Base-by-base conservation (phyloP, 2,888 invertebrate species). In the Orgyia antiqua region DNA sequence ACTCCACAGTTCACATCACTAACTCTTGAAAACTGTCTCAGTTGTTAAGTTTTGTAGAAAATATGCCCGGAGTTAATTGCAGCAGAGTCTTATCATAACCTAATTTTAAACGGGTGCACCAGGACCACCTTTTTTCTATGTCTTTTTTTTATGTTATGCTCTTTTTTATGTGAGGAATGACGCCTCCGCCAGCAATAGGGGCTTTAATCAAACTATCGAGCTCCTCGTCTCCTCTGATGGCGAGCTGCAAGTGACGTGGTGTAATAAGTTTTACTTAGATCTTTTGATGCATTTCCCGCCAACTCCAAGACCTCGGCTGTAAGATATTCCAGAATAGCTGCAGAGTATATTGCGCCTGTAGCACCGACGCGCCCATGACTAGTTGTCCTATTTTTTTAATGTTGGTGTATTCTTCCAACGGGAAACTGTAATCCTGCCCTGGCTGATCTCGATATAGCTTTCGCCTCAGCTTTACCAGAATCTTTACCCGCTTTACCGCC, bases 401-500 rank as follows among this genome's bases (percentile, higher is more conserved):
- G 99, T 83, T 99, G 93, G 83, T 99, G 99, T 73, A 99, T 98
- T 89, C 99, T 95, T 62, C 99, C 99, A 38, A 99, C 99, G 33
- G 99, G 99, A 77, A 99, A 99, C 94, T 99, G 99, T 70, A 99
- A 91, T 61, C 99, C 99, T 66, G 99, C 99, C 71, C 99, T 92
- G 42, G 99, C 98, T 48, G 99, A 99, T 72, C 99, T 93, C 45
- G 99, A 99, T 57, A 99, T 99, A 60, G 98, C 98, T 91, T 99
- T 99, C 51, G 97, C 96, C 89, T 98, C 98, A 33, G 98, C 96
- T 90, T 99, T 99, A 71, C 99, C 99, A 49, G 98, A 98, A 90
- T 99, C 99, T 90, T 99, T 99, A 72, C 99, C 99, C 87, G 99
- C 99, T 94, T 99, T 99, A 78, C 99, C 99, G 84, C 99, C 99